Evolutionary conservation across 2,797 vertebrate species (phyloP).

Genomic region (Mionectes olivaceus): DNA sequence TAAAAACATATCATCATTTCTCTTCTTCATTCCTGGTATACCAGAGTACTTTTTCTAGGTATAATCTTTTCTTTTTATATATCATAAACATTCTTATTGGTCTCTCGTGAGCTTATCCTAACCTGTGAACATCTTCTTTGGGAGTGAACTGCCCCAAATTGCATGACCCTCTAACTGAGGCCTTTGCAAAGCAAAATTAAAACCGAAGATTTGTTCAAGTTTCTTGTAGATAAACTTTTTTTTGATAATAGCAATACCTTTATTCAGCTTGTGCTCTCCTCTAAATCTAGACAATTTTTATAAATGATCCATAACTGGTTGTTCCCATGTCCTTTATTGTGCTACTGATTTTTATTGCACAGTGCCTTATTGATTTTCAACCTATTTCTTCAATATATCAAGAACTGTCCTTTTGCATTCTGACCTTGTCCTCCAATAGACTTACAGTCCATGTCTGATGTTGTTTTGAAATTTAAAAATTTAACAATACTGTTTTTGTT

Average conservation of each 20-base stretch:
- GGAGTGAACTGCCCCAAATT: neutral
- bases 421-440: neutral
- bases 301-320: neutral
- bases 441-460: neutral
- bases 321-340: neutral
- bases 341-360: neutral
- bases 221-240: neutral
- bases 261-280: neutral
- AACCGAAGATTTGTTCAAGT: neutral
- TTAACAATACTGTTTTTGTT: neutral
- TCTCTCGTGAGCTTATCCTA: neutral
- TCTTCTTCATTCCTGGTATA: neutral
- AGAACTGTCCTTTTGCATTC: neutral
- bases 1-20: neutral
- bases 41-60: neutral
- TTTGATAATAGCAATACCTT: neutral
- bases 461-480: neutral
- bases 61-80: neutral
- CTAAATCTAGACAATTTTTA: neutral
- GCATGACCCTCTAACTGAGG: accelerated
- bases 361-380: slow-evolving; percentile 7
- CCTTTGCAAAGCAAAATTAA: neutral
- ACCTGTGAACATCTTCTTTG: neutral
- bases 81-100: neutral
- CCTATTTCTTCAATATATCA: neutral